Evolutionary conservation across 2,888 invertebrate genomes (phyloP), one percentile per base, ranked within the genome.

Genomic region (Hyalella azteca): DNA sequence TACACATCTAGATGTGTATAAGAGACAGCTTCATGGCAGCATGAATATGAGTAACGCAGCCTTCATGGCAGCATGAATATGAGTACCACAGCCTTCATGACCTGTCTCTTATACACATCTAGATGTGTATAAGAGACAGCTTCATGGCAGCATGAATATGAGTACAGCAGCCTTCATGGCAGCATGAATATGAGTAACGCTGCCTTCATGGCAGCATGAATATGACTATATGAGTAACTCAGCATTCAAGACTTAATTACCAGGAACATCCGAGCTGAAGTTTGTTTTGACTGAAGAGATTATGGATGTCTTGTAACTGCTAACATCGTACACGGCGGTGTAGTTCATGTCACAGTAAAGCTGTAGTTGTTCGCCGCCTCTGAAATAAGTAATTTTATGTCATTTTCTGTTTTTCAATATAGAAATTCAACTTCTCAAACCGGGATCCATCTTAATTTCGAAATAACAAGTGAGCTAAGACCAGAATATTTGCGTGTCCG

Each of bases 311-410:
- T 40, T 41, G 5, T 39, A 75, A 45, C 36, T 75, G 26, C 45
- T 29, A 26, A n/a, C 19, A n/a, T 41, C 45, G 75, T 45, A 75
- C 3, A 19, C 40, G 26, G 45, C 45, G 22, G 36, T 41, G 75
- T 75, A 75, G 45, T 45, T 75, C 75, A 26, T n/a, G 36, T 75
- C 36, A 39, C 75, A 75, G 75, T 75, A n/a, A n/a, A 75, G 41
- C 45, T 75, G 75, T 1, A 75, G 26, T 29, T 75, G 40, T 22
- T 40, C 45, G 40, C 75, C 75, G 1, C 75, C 75, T 41, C 75
- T 75, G 45, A n/a, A n/a, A 5, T 7, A 45, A 26, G 26, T 5
- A 0, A 7, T 7, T 50, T 1, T 22, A 45, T 45, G 5, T 7
- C 19, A 5, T 50, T 2, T 5, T 7, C 5, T 2, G 29, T 54